Percentiles rank a stretch among this genome's conserved stretches.
phyloP scores from a whole-genome alignment of 2,888 invertebrate genomes.

The Acronicta psi region DNA sequence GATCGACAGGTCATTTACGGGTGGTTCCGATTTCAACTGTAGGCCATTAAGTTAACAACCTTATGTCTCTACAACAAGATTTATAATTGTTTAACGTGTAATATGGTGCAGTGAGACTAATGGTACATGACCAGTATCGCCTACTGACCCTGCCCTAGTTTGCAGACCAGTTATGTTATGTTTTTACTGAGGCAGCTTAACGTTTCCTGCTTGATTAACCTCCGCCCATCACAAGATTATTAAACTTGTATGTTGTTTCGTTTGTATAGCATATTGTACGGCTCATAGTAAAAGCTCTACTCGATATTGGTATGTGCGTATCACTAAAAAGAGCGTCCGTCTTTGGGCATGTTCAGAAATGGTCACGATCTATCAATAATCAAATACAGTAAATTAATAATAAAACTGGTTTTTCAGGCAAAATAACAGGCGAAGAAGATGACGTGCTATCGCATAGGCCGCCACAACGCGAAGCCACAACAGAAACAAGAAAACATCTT shows the following conservation, averaged over 20 bases:
- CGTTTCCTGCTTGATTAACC: conserved; percentile 29
- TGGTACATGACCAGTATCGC: conserved; percentile 56
- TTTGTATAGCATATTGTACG: background rate
- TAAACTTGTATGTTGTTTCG: background rate
- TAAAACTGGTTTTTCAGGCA: conserved; percentile 69
- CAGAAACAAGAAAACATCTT: conserved; percentile 33
- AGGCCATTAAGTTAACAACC: conserved; percentile 39
- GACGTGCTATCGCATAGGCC: conserved; percentile 58
- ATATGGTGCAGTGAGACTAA: conserved; percentile 32
- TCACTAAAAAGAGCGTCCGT: too few relatives aligned
- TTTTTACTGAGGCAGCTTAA: conserved; percentile 44
- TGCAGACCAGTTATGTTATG: conserved; percentile 44
- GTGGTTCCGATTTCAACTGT: conserved; percentile 42
- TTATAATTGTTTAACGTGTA: conserved; percentile 21
- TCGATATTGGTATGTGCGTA: background rate
- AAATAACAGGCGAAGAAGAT: conserved; percentile 77
- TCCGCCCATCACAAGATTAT: conserved; percentile 14
- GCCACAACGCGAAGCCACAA: conserved; percentile 32
- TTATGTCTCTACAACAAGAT: conserved; percentile 54
- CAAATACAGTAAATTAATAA: background rate
- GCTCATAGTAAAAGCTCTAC: background rate
- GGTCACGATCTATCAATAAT: background rate
- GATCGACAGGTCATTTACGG: conserved; percentile 59
- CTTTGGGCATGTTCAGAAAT: too few relatives aligned
- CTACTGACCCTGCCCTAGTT: conserved; percentile 73